Conservation (phyloP, 2,888 invertebrate species). For the Dysmachus trigonus region DNA sequence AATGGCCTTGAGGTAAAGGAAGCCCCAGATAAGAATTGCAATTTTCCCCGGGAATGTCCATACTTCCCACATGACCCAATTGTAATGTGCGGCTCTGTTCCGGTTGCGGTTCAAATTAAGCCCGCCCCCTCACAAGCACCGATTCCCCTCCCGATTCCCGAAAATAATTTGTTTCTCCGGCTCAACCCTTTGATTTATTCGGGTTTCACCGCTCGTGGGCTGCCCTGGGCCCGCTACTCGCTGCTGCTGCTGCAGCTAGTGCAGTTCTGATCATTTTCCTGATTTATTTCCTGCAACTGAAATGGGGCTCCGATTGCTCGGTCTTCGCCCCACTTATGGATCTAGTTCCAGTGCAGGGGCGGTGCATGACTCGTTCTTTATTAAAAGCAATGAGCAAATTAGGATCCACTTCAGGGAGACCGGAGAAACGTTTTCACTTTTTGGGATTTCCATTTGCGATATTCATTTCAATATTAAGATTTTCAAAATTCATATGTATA, state of each 20-base stretch:
- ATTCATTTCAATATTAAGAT: background rate
- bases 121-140: background rate
- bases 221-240: background rate
- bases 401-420: background rate
- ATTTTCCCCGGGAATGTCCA: conserved; percentile 18
- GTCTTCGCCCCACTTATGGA: background rate
- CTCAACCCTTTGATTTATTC: background rate
- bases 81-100: conserved; percentile 1
- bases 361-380: background rate
- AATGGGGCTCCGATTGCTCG: background rate
- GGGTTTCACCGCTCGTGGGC: background rate
- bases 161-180: background rate
- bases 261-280: background rate
- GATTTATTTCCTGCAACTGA: background rate
- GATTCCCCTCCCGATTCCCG: background rate
- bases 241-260: background rate
- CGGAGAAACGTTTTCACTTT: background rate
- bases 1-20: conserved; percentile 7
- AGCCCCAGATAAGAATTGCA: conserved; percentile 27
- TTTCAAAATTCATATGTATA: background rate
- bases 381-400: background rate
- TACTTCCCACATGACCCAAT: conserved; percentile 12
- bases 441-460: background rate
- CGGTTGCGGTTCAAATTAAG: background rate
- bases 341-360: background rate